A percentile compares a stretch with the other conserved stretches of the same genome.
These are phyloP conservation scores for Paracanthobrama guichenoti DNA, from an alignment of 2,113 vertebrate genomes.

Conservation along the genomic window DNA sequence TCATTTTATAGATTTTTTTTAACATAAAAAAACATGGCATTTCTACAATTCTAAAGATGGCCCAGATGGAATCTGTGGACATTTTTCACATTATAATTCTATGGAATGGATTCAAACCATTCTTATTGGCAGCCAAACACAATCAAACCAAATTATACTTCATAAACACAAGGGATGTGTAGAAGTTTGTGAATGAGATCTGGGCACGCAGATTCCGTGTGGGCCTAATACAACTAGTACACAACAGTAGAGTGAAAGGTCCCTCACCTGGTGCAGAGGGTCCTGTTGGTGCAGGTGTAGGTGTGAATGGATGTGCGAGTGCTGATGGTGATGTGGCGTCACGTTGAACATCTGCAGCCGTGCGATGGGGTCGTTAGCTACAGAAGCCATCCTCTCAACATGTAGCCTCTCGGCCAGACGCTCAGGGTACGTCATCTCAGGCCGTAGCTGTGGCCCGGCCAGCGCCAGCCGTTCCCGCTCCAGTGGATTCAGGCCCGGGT, in stretches of 20 bases:
- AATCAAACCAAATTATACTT: neutral
- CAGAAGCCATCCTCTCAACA: slow-evolving; percentile 92
- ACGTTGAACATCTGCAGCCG: slow-evolving; percentile 99
- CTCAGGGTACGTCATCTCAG: slow-evolving; percentile 96
- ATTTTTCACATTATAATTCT: neutral
- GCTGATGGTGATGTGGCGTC: slow-evolving; percentile 97
- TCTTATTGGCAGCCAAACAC: neutral
- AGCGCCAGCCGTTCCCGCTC: slow-evolving; percentile 94
- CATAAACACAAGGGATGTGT: neutral
- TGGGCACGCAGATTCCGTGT: neutral
- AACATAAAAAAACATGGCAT: neutral
- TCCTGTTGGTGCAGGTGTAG: slow-evolving; percentile 99
- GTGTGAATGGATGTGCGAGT: slow-evolving; percentile 98
- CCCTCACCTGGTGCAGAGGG: slow-evolving; percentile 93
- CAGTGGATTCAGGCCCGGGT: slow-evolving; percentile 91
- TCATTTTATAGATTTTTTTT: neutral
- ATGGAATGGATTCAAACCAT: neutral
- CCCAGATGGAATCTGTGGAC: neutral
- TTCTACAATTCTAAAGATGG: neutral
- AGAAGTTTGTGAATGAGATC: neutral
- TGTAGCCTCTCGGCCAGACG: slow-evolving; percentile 95
- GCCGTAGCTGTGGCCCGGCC: slow-evolving; percentile 89
- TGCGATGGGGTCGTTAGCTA: slow-evolving; percentile 93
- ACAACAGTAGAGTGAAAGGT: slow-evolving; percentile 48
- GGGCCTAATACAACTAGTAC: slow-evolving; percentile 14